Percentiles rank a stretch among this genome's conserved stretches.
These are phyloP conservation scores for Morpho achilles DNA, from an alignment of 2,888 invertebrate genomes.

Conservation along the genomic window DNA sequence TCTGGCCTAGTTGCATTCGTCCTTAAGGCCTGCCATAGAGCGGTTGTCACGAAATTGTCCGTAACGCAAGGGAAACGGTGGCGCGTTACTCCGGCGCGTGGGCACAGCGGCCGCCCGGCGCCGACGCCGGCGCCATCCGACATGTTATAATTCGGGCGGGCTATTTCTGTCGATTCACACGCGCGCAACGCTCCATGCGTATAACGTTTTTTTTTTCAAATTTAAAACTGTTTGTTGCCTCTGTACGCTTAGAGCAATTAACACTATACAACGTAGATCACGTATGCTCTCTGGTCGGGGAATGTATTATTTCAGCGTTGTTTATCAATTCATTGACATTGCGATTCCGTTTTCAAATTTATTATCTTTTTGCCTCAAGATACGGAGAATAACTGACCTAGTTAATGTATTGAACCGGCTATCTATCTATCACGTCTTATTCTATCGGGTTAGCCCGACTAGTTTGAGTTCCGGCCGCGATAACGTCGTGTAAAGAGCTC, in stretches of 20 bases:
- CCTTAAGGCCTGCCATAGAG: neutral
- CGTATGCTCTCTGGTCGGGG: neutral
- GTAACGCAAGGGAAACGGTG: conserved; percentile 6
- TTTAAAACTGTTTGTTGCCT: conserved; percentile 40
- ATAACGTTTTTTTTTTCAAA: conserved; percentile 53
- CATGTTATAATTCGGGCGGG: conserved; percentile 72
- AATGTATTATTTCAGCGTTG: conserved; percentile 21
- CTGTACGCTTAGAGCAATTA: conserved; percentile 15
- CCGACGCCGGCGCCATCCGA: conserved; percentile 68
- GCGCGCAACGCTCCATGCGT: conserved; percentile 58
- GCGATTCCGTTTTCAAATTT: neutral
- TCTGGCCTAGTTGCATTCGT: neutral
- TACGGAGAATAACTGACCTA: too few species aligned
- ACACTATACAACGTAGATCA: conserved; percentile 13
- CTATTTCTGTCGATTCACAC: conserved; percentile 75
- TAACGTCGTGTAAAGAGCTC: too few species aligned
- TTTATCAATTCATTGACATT: conserved; percentile 8
- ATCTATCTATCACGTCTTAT: too few species aligned
- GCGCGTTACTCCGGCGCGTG: conserved; percentile 28
- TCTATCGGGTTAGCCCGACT: too few species aligned
- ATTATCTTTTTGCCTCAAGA: neutral
- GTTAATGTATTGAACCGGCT: too few species aligned
- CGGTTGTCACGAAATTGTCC: conserved; percentile 5
- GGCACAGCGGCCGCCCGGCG: conserved; percentile 57
- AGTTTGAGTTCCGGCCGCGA: too few species aligned